A percentile compares a stretch with the other conserved stretches of the same genome.
These are phyloP conservation scores for Eptesicus fuscus DNA, from an alignment of 2,113 vertebrate species.

Conservation along the genomic window DNA sequence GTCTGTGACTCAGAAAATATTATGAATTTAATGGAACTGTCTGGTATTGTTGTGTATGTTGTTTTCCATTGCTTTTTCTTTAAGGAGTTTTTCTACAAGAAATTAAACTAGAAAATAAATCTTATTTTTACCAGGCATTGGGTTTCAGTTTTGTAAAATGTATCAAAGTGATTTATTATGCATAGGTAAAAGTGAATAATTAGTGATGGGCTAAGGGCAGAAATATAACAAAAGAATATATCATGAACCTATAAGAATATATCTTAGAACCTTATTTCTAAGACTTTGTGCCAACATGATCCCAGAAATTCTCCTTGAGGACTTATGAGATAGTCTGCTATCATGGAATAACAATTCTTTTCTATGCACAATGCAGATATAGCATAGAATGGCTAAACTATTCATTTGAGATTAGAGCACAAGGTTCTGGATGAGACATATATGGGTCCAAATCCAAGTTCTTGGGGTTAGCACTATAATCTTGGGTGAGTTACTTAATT, in stretches of 20 bases:
- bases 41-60: slow-evolving; percentile 23
- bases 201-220: not conserved
- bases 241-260: not conserved
- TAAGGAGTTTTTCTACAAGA: slow-evolving; percentile 11
- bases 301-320: not conserved
- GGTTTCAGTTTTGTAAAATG: not conserved
- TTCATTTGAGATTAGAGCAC: not conserved
- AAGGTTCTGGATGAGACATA: not conserved
- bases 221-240: not conserved
- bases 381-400: not conserved
- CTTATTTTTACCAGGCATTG: not conserved
- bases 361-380: not conserved
- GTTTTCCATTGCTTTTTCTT: slow-evolving; percentile 12
- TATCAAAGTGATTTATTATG: slow-evolving; percentile 28
- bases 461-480: not conserved
- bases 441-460: not conserved
- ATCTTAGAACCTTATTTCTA: not conserved
- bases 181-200: not conserved
- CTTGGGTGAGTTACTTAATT: not conserved
- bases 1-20: slow-evolving; percentile 68
- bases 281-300: not conserved
- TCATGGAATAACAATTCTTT: not conserved
- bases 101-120: not conserved
- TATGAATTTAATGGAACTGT: slow-evolving; percentile 61
- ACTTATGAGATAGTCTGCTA: not conserved